Percentiles rank a stretch among this genome's conserved stretches.
Conservation (phyloP, 2,888 invertebrate genomes). For the Sialis lutaria region DNA sequence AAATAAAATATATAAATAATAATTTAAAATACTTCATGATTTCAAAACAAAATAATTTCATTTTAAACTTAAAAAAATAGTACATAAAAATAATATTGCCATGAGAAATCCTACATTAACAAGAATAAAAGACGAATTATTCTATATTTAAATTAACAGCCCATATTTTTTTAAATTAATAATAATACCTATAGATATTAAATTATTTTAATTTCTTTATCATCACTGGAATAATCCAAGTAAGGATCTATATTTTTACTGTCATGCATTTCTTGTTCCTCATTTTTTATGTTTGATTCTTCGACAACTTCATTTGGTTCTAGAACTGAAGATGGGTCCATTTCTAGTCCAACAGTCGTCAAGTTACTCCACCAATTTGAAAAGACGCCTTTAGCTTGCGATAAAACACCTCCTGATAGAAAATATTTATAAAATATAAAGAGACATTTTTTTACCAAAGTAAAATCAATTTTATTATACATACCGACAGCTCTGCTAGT, state of each 20-base stretch:
- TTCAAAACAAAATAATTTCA: no score
- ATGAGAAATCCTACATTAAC: not conserved
- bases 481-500: conserved; percentile 56
- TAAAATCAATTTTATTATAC: conserved; percentile 14
- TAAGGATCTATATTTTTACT: not conserved
- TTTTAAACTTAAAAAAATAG: not conserved
- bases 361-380: conserved; percentile 74
- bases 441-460: not conserved
- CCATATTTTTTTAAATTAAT: not conserved
- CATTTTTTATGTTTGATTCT: not conserved
- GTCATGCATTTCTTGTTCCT: conserved; percentile 1
- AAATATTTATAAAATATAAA: conserved; percentile 7
- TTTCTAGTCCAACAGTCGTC: conserved; percentile 31
- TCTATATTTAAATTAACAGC: not conserved
- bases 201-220: no score
- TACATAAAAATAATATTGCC: not conserved
- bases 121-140: not conserved
- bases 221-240: not conserved
- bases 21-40: no score
- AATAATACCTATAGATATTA: no score
- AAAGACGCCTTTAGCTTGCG: conserved; percentile 76
- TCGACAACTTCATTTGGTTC: not conserved
- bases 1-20: no score
- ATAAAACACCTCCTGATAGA: conserved; percentile 54
- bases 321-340: conserved; percentile 1